phyloP scores from a whole-genome alignment of 2,797 vertebrate species.

The Anguilla obscura region DNA sequence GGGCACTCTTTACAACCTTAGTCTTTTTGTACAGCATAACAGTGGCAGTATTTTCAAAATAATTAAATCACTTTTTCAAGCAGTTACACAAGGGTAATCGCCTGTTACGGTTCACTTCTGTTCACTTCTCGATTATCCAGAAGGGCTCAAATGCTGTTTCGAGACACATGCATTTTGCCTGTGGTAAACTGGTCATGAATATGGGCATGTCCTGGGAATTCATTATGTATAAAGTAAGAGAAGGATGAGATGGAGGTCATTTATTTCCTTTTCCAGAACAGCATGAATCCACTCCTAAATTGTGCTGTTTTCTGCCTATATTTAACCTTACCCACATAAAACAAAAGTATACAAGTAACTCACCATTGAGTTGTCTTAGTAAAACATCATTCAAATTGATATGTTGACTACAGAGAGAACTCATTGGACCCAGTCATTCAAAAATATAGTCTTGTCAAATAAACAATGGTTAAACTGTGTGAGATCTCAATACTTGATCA shows the following conservation, averaged over 20 bases:
- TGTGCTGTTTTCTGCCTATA: not conserved
- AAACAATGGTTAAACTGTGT: not conserved
- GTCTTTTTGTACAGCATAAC: not conserved
- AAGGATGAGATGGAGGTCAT: not conserved
- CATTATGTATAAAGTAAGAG: not conserved
- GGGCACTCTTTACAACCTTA: not conserved
- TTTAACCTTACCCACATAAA: not conserved
- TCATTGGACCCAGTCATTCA: not conserved
- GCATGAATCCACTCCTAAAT: not conserved
- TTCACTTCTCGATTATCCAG: not conserved
- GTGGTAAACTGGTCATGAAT: not conserved
- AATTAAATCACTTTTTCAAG: not conserved
- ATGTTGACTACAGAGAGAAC: not conserved
- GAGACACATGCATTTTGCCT: not conserved
- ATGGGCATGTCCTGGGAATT: not conserved
- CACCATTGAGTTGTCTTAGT: not conserved
- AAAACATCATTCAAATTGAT: not conserved
- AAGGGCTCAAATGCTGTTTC: not conserved
- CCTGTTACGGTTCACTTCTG: not conserved
- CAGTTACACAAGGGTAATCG: not conserved
- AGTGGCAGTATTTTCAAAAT: not conserved
- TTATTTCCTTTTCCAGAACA: not conserved
- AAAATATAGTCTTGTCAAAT: not conserved
- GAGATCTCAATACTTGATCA: not conserved
- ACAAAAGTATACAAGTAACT: not conserved